A percentile compares a stretch with the other conserved stretches of the same genome.
phyloP scores from a whole-genome alignment of 2,113 vertebrate species.

The Cepphus grylle region DNA sequence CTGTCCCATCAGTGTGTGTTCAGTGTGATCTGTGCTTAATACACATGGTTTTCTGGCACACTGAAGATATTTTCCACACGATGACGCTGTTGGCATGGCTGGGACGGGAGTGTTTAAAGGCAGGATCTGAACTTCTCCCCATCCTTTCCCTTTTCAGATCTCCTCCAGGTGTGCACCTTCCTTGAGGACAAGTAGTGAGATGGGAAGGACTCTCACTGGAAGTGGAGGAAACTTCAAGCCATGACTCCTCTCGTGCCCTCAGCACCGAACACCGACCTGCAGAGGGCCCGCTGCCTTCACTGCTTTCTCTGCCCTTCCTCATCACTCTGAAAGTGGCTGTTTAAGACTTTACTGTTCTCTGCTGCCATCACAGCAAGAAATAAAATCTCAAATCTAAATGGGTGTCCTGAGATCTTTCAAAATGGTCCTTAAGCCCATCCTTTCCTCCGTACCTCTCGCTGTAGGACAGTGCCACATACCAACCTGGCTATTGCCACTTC shows the following conservation, averaged over 20 bases:
- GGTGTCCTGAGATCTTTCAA: background rate
- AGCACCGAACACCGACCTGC: accelerated
- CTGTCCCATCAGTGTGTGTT: accelerated
- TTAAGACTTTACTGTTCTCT: background rate
- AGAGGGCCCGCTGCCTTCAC: background rate
- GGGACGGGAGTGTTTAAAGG: background rate
- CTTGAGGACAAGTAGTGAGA: background rate
- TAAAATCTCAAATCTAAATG: background rate
- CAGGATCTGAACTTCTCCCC: background rate
- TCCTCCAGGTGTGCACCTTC: slow-evolving; percentile 59
- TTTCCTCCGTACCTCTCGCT: accelerated
- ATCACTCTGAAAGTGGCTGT: background rate
- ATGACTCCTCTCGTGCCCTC: background rate
- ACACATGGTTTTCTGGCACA: background rate
- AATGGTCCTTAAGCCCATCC: background rate
- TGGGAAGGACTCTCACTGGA: background rate
- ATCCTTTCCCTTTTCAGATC: slow-evolving; percentile 1
- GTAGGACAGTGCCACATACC: background rate
- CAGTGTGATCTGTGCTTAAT: background rate
- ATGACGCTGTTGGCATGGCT: background rate
- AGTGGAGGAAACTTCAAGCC: background rate
- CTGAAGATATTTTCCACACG: accelerated
- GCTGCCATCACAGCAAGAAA: slow-evolving; percentile 35
- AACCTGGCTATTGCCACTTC: background rate
- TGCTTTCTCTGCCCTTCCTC: slow-evolving; percentile 13